These are phyloP conservation scores for Drosophila saltans DNA, from an alignment of 1,140 invertebrate genomes.

Conservation along the genomic window DNA sequence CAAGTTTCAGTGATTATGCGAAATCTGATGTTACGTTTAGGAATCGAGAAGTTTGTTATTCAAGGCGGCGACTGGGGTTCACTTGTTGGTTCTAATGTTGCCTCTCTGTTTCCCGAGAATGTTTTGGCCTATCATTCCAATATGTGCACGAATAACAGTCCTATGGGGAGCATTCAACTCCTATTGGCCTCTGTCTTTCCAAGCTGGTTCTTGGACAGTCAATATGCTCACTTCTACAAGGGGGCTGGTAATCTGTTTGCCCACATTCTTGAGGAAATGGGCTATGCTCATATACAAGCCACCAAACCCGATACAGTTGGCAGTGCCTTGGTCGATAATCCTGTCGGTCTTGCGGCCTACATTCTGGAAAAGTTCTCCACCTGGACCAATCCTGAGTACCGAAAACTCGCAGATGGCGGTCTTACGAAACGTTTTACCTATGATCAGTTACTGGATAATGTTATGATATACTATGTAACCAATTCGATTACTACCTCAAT, in stretches of 20 bases:
- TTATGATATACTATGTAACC: constrained; percentile 94
- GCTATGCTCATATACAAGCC: constrained; percentile 93
- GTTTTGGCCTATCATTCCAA: constrained; percentile 87
- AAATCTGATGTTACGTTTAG: constrained; percentile 92
- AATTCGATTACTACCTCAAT: constrained; percentile 90
- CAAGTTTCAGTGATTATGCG: constrained; percentile 90
- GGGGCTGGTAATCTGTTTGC: constrained; percentile 85
- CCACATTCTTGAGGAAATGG: constrained; percentile 87
- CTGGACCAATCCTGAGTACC: constrained; percentile 87
- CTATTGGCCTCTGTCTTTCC: constrained; percentile 83
- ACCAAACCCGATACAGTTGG: constrained; percentile 96
- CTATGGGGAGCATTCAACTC: constrained; percentile 45
- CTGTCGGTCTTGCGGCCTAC: constrained; percentile 91
- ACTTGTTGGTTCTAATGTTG: constrained; percentile 86
- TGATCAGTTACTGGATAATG: constrained; percentile 92
- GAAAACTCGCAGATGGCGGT: constrained; percentile 88
- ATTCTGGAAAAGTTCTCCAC: constrained; percentile 94
- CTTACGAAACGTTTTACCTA: constrained; percentile 86
- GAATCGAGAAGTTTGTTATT: constrained; percentile 89
- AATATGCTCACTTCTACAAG: constrained; percentile 86
- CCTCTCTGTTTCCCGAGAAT: constrained; percentile 88
- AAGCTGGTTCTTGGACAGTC: constrained; percentile 85
- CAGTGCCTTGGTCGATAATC: constrained; percentile 87
- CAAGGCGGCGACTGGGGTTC: constrained; percentile 94
- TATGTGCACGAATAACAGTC: constrained; percentile 84